A percentile compares a stretch with the other conserved stretches of the same genome.
phyloP scores from a whole-genome alignment of 1,140 invertebrate species.

The Trigoniulus corallinus region DNA sequence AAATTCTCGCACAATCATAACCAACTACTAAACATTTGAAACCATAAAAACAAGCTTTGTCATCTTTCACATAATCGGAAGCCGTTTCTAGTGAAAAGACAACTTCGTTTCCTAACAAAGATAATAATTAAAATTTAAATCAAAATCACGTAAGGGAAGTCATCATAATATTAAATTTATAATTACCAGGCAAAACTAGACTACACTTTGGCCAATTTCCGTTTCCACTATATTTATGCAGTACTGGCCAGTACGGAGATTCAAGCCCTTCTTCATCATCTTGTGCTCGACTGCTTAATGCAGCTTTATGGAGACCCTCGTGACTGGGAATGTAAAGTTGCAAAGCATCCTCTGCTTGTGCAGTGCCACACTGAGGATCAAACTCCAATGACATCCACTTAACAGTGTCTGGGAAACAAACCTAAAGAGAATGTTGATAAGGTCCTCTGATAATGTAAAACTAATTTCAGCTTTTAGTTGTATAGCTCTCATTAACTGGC shows the following conservation, averaged over 20 bases:
- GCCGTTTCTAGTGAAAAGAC: slow-evolving; percentile 89
- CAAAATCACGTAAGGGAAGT: not conserved
- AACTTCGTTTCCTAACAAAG: slow-evolving; percentile 62
- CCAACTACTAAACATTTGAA: slow-evolving; percentile 85
- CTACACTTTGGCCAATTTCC: slow-evolving; percentile 74
- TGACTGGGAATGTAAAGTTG: slow-evolving; percentile 61
- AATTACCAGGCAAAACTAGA: slow-evolving; percentile 58
- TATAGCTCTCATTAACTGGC: not conserved
- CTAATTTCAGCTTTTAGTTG: not conserved
- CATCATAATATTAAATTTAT: slow-evolving; percentile 3
- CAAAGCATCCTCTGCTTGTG: slow-evolving; percentile 81
- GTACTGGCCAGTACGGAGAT: slow-evolving; percentile 44
- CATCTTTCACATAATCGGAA: slow-evolving; percentile 86
- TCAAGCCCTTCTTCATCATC: slow-evolving; percentile 18
- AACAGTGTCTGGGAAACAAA: slow-evolving; percentile 70
- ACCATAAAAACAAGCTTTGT: slow-evolving; percentile 63
- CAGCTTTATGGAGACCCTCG: not conserved
- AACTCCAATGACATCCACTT: slow-evolving; percentile 89
- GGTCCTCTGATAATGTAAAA: slow-evolving; percentile 8
- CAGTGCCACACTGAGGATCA: slow-evolving; percentile 76
- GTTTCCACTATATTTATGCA: slow-evolving; percentile 47
- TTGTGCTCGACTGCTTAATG: slow-evolving; percentile 8
- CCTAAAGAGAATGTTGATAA: slow-evolving; percentile 33
- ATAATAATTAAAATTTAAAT: slow-evolving; percentile 3
- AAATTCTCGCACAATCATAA: slow-evolving; percentile 57